phyloP scores from a whole-genome alignment of 2,113 vertebrate genomes.

The Thunnus maccoyii region DNA sequence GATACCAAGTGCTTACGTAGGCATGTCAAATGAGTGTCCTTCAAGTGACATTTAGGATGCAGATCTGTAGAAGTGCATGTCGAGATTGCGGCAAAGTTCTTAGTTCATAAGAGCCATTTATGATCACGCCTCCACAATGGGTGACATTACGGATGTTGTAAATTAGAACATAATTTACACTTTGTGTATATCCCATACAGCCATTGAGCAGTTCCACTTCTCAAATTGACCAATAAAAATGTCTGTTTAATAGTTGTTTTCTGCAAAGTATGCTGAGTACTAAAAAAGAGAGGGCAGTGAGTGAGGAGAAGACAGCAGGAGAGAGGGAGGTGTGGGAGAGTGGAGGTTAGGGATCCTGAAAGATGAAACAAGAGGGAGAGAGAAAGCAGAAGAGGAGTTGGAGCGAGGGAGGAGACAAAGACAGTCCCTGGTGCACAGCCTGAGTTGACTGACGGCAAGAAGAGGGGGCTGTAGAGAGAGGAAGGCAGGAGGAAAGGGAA shows the following conservation, averaged over 20 bases:
- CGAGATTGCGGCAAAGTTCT: slow-evolving; percentile 48
- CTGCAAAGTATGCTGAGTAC: slow-evolving; percentile 53
- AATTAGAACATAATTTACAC: slow-evolving; percentile 68
- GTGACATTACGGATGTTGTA: slow-evolving; percentile 59
- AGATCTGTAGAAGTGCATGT: slow-evolving; percentile 37
- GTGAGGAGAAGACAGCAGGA: slow-evolving; percentile 56
- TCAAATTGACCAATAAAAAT: slow-evolving; percentile 73
- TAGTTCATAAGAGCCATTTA: slow-evolving; percentile 52
- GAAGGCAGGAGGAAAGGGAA: slow-evolving; percentile 55
- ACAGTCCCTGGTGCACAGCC: slow-evolving; percentile 61
- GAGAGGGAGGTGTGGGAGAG: slow-evolving; percentile 62
- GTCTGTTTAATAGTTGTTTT: slow-evolving; percentile 66
- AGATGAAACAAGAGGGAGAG: slow-evolving; percentile 65
- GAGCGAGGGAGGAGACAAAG: slow-evolving; percentile 68
- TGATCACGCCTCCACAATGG: slow-evolving; percentile 28
- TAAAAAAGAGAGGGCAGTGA: slow-evolving; percentile 40
- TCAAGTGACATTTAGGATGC: slow-evolving; percentile 62
- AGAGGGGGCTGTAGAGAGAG: slow-evolving; percentile 41
- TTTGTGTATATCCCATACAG: slow-evolving; percentile 49
- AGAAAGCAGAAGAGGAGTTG: slow-evolving; percentile 38
- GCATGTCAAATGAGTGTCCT: slow-evolving; percentile 57
- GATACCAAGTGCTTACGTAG: slow-evolving; percentile 46
- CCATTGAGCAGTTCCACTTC: slow-evolving; percentile 54
- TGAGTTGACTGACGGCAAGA: slow-evolving; percentile 69
- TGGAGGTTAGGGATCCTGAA: slow-evolving; percentile 68